A percentile compares a stretch with the other conserved stretches of the same genome.
These are phyloP conservation scores for Globia sparganii DNA, from an alignment of 2,888 invertebrate species.

Conservation along the genomic window DNA sequence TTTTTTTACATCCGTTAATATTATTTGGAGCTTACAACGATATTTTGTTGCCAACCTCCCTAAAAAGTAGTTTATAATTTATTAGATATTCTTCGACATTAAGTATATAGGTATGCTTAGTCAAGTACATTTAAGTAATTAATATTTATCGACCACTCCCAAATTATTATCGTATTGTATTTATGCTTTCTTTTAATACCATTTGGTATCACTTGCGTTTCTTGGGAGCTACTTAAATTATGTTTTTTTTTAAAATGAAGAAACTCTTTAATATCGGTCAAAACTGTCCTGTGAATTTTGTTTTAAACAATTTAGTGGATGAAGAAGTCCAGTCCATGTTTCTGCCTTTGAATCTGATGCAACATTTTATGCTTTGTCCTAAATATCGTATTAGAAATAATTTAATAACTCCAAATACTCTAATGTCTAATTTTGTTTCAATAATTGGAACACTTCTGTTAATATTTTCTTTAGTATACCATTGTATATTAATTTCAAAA, in stretches of 20 bases:
- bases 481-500: too few species aligned
- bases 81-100: not conserved
- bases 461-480: not conserved
- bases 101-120: not conserved
- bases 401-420: conserved; percentile 8
- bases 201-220: not conserved
- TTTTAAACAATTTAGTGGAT: not conserved
- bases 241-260: conserved; percentile 4
- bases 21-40: too few species aligned
- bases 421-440: not conserved
- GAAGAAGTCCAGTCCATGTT: conserved; percentile 25
- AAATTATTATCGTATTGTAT: conserved; percentile 2
- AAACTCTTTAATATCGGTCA: not conserved
- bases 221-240: too few species aligned
- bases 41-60: not conserved
- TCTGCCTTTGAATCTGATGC: conserved; percentile 27
- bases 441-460: conserved; percentile 1
- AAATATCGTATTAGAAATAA: conserved; percentile 22
- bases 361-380: conserved; percentile 13
- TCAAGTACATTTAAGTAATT: not conserved
- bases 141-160: not conserved
- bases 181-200: not conserved
- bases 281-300: not conserved
- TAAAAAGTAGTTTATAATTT: too few species aligned
- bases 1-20: too few species aligned